A percentile compares a stretch with the other conserved stretches of the same genome.
Evolutionary conservation across 2,888 invertebrate genomes (phyloP).

Genomic region (Cryptus viduatorius): DNA sequence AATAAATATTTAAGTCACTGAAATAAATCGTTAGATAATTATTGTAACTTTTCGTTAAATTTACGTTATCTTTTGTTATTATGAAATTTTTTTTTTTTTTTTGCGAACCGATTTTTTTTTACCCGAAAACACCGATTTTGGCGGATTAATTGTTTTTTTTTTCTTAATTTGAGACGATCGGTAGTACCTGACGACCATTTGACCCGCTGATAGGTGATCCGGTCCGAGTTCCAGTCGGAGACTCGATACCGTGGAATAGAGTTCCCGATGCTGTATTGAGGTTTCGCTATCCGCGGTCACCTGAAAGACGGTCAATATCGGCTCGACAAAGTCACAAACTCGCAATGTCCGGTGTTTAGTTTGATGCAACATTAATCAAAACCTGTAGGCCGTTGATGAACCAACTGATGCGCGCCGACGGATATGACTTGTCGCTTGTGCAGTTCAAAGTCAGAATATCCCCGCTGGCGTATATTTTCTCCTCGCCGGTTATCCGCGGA

Average conservation of each 20-base stretch:
- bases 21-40: too few relatives aligned
- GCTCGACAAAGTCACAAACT: not conserved
- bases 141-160: too few relatives aligned
- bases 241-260: conserved; percentile 83
- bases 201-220: conserved; percentile 81
- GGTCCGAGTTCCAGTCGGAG: conserved; percentile 83
- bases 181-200: conserved; percentile 82
- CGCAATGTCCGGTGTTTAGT: not conserved
- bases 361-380: conserved; percentile 71
- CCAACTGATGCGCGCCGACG: conserved; percentile 85
- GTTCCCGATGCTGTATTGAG: conserved; percentile 81
- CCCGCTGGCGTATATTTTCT: conserved; percentile 85
- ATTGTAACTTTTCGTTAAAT: too few relatives aligned
- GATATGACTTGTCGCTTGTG: conserved; percentile 86
- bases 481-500: conserved; percentile 86
- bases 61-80: too few relatives aligned
- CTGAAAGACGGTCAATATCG: conserved; percentile 72
- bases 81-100: too few relatives aligned
- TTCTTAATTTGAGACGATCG: not conserved
- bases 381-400: conserved; percentile 86
- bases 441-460: conserved; percentile 86
- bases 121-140: too few relatives aligned
- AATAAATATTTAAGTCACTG: too few relatives aligned
- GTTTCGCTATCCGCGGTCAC: conserved; percentile 82
- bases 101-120: too few relatives aligned